Evolutionary conservation across 2,888 invertebrate species (phyloP), one percentile per base, ranked within the genome.

Genomic region (Chaitophorus viminalis): DNA sequence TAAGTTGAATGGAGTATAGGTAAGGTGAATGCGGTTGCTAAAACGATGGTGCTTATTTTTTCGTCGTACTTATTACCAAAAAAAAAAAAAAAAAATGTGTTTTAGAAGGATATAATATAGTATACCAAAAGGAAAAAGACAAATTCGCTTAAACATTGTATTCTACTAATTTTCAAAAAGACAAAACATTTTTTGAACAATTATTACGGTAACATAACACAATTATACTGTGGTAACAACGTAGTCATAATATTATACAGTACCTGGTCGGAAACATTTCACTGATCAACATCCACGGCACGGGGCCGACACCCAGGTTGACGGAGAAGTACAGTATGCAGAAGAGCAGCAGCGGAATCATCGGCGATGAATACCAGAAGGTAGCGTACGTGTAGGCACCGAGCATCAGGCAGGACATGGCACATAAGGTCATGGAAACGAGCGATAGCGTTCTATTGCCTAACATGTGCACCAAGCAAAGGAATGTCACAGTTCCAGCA

Each of bases 191-290:
- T n/a, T n/a, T n/a, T n/a, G n/a, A n/a, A n/a, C n/a, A 39, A 46
- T 4, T 14, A 14, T 46, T 46, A 14, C 46, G 46, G 46, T 46
- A 46, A 11, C 14, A 11, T 46, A 8, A 11, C 25, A 60, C 9
- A 0, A 6, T 60, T n/a, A n/a, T n/a, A 25, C 18, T 25, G 25
- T 0, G 60, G 60, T 60, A 21, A 60, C 9, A 6, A 1, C 4
- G 60, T 46, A n/a, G n/a, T n/a, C n/a, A n/a, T n/a, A n/a, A n/a
- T n/a, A n/a, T n/a, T n/a, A n/a, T 46, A 46, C 52, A 1, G 8
- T 90, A 93, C 93, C 93, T 93, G 89, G 93, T 92, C 0, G 93
- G 93, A 89, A 93, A 94, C 14, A 94, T 92, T 91, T 94, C 93
- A 88, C 93, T 93, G 14, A 93, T 91, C 75, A 93, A 90, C 88